Conservation (phyloP, 1,140 invertebrate genomes). For the Sipha flava region DNA sequence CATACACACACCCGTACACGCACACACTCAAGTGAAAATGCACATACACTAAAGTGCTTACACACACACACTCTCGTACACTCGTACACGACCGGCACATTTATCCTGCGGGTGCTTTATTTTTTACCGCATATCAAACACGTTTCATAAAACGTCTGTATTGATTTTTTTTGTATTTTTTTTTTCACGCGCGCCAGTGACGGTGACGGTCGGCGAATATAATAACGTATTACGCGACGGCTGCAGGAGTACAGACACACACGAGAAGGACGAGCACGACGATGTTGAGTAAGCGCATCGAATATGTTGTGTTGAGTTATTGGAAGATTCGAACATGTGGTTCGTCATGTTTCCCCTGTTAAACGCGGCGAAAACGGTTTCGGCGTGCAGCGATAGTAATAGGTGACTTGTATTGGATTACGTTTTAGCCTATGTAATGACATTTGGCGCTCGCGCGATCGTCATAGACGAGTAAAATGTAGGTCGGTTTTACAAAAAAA, state of each 20-base stretch:
- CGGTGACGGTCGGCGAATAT: not conserved
- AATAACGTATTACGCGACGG: too few species aligned
- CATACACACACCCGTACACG: not conserved
- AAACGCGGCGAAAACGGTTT: not conserved
- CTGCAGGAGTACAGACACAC: not conserved
- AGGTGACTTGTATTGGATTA: not conserved
- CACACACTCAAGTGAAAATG: not conserved
- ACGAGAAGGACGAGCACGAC: not conserved
- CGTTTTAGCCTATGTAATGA: not conserved
- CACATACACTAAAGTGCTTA: too few species aligned
- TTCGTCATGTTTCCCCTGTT: not conserved
- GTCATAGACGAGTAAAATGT: not conserved
- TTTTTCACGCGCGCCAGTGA: not conserved
- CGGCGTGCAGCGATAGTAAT: not conserved
- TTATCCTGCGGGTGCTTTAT: slow-evolving; percentile 18
- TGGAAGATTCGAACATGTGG: not conserved
- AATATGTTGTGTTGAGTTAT: too few species aligned
- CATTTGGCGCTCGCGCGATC: not conserved
- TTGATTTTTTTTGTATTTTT: not conserved
- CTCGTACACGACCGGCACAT: not conserved
- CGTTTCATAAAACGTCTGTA: slow-evolving; percentile 11
- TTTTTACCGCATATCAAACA: slow-evolving; percentile 17
- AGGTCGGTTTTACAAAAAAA: too few species aligned
- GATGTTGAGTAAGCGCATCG: too few species aligned
- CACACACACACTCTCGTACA: not conserved